Conservation (phyloP, 2,113 vertebrate genomes). For the Acanthochromis polyacanthus region DNA sequence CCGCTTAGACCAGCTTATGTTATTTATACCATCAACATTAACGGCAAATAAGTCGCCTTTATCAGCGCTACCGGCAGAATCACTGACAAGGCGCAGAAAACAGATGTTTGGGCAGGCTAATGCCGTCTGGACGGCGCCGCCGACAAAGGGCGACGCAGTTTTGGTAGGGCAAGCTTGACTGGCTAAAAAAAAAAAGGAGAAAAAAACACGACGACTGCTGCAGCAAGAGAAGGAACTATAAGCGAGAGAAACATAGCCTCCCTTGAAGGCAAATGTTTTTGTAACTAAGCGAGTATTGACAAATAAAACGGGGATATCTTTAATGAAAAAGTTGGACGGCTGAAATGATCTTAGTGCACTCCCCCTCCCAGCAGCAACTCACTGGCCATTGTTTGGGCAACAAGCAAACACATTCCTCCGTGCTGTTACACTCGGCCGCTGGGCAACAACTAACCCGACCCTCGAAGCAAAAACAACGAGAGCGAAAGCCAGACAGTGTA, state of each 20-base stretch:
- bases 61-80: not conserved
- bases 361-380: conserved; percentile 53
- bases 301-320: not conserved
- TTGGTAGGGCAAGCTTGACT: conserved; percentile 38
- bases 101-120: not conserved
- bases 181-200: conserved; percentile 22
- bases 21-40: conserved; percentile 58
- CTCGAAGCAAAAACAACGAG: not conserved
- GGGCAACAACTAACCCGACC: conserved; percentile 54
- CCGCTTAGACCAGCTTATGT: conserved; percentile 49
- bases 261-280: not conserved
- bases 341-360: conserved; percentile 26
- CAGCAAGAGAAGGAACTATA: conserved; percentile 20
- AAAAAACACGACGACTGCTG: conserved; percentile 45
- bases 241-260: not conserved
- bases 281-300: no score
- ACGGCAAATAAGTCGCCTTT: conserved; percentile 25
- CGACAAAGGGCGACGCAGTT: conserved; percentile 61
- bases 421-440: conserved; percentile 61
- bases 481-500: not conserved
- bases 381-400: conserved; percentile 80
- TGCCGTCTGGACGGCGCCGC: conserved; percentile 35
- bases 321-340: conserved; percentile 63
- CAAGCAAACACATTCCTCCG: conserved; percentile 80
- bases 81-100: not conserved